Conservation (phyloP, 2,797 vertebrate species). For the Vespertilio murinus region DNA sequence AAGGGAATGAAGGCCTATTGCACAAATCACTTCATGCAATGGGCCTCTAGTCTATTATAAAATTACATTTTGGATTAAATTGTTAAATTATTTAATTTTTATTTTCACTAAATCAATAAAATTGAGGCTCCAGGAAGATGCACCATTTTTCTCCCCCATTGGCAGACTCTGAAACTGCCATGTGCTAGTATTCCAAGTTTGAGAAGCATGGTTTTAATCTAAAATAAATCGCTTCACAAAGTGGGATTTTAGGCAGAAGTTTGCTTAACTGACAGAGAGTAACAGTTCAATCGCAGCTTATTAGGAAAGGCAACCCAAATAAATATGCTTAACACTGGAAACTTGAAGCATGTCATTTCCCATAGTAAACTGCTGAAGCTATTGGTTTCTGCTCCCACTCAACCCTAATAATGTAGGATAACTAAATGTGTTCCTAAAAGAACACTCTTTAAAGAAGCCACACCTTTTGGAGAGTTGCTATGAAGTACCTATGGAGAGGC, state of each 20-base stretch:
- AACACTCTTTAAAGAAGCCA: neutral
- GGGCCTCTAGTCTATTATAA: neutral
- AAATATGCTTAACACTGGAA: slow-evolving; percentile 2
- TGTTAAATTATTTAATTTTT: slow-evolving; percentile 10
- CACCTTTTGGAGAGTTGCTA: neutral
- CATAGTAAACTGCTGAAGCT: neutral
- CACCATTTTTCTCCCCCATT: neutral
- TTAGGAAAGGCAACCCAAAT: neutral
- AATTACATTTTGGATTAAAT: neutral
- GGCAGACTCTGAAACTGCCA: neutral
- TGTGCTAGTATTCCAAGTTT: neutral
- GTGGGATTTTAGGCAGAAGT: neutral
- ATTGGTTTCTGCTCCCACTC: neutral
- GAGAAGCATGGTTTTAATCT: neutral
- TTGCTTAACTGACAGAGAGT: neutral
- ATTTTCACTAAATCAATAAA: neutral
- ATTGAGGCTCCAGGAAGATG: neutral
- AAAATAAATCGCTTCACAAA: slow-evolving; percentile 24
- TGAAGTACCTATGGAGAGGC: neutral
- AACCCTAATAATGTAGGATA: neutral
- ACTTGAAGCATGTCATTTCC: neutral
- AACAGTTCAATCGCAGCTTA: neutral
- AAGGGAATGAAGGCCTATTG: too few species aligned
- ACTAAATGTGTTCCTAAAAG: neutral
- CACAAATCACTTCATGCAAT: too few species aligned